phyloP scores from a whole-genome alignment of 2,797 vertebrate genomes.

The Crenuchus spilurus region DNA sequence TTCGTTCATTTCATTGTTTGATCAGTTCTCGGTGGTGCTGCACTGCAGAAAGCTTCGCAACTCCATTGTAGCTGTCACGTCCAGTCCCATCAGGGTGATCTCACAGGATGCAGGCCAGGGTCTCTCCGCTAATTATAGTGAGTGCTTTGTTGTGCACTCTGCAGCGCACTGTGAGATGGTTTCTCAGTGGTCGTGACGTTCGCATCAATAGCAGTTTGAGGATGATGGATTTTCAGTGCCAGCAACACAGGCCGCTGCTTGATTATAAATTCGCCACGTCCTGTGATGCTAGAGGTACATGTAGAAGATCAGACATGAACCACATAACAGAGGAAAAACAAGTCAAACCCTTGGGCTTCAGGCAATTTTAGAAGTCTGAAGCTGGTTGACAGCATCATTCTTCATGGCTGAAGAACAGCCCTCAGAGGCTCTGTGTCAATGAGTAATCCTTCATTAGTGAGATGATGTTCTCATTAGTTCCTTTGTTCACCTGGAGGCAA shows the following conservation, averaged over 20 bases:
- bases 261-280: constrained; percentile 63
- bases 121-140: constrained; percentile 73
- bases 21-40: constrained; percentile 37
- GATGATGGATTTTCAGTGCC: constrained; percentile 74
- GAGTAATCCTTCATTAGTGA: constrained; percentile 49
- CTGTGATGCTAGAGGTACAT: constrained; percentile 38
- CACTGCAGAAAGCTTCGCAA: constrained; percentile 31
- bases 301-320: constrained; percentile 35
- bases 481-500: constrained; percentile 16
- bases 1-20: constrained; percentile 18
- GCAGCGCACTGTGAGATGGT: constrained; percentile 67
- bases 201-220: constrained; percentile 78
- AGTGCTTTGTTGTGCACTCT: constrained; percentile 72
- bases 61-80: constrained; percentile 43
- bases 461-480: constrained; percentile 44
- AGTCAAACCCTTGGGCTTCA: not conserved
- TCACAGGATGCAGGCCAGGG: constrained; percentile 52
- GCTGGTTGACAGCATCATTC: constrained; percentile 12
- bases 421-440: constrained; percentile 34
- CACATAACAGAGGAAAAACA: not conserved
- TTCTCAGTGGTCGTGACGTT: constrained; percentile 72
- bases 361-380: constrained; percentile 23
- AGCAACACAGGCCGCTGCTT: constrained; percentile 59
- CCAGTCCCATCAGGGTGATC: constrained; percentile 55
- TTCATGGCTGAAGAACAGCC: constrained; percentile 29